Conservation (phyloP, 1,140 invertebrate genomes). For the Papilio polyxenes region DNA sequence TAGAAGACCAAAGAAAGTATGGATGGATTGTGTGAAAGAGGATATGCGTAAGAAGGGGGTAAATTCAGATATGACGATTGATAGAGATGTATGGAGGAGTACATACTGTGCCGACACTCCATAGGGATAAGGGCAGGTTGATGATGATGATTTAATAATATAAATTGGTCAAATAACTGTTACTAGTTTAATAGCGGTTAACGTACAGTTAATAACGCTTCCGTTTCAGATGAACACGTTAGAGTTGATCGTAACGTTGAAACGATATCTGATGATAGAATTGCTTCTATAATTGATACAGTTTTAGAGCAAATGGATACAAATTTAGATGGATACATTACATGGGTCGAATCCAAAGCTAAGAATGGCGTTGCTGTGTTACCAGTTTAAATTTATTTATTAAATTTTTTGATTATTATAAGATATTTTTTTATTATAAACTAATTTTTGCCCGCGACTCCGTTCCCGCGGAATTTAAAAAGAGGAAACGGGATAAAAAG, state of each 20-base stretch:
- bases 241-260: background rate
- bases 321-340: background rate
- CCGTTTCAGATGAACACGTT: constrained; percentile 20
- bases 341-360: constrained; percentile 10
- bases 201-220: constrained; percentile 8
- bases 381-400: background rate
- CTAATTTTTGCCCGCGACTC: no score
- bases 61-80: no score
- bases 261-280: background rate
- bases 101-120: no score
- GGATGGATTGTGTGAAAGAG: no score
- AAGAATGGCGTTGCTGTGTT: background rate
- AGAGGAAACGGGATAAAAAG: no score
- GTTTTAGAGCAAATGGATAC: constrained; percentile 20
- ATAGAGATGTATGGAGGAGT: no score
- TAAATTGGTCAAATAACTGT: no score
- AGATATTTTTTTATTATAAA: background rate
- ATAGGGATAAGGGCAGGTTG: no score
- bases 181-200: background rate
- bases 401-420: background rate
- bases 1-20: no score
- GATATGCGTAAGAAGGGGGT: no score
- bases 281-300: background rate
- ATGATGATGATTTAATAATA: no score
- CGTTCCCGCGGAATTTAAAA: no score